These are phyloP conservation scores for Apodemus speciosus DNA, from an alignment of 2,113 vertebrate species.

Conservation along the genomic window DNA sequence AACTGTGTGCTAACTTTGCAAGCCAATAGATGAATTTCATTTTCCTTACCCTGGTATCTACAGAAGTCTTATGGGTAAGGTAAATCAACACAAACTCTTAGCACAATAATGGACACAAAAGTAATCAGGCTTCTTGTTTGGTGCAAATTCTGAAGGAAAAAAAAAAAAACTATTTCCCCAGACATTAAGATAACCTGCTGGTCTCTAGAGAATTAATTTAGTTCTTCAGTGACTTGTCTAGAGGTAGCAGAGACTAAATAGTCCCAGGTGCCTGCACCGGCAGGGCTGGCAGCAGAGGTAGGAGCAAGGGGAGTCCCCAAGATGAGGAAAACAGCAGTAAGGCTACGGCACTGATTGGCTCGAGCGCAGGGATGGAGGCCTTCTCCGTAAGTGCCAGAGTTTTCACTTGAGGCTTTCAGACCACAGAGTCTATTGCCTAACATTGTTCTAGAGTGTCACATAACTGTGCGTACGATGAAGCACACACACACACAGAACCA, in stretches of 20 bases:
- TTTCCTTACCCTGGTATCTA: background rate
- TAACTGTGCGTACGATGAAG: background rate
- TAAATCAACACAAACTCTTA: constrained; percentile 38
- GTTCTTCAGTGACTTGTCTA: constrained; percentile 44
- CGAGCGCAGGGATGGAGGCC: background rate
- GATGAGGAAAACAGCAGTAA: constrained; percentile 21
- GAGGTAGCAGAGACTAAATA: background rate
- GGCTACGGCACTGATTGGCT: background rate
- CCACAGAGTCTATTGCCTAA: background rate
- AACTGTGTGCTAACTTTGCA: background rate
- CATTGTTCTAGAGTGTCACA: background rate
- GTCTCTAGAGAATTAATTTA: constrained; percentile 69
- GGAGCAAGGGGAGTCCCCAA: constrained; percentile 47
- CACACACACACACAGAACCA: background rate
- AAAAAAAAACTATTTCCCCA: constrained; percentile 52
- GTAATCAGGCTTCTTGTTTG: constrained; percentile 50
- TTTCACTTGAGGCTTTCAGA: background rate
- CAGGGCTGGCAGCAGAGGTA: constrained; percentile 27
- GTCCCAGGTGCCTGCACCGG: constrained; percentile 40
- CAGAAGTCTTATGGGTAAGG: background rate
- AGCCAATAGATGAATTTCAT: background rate
- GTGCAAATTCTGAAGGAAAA: constrained; percentile 34
- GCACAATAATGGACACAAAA: constrained; percentile 14
- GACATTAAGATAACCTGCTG: constrained; percentile 51
- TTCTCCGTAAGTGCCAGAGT: constrained; percentile 21